A percentile compares a stretch with the other conserved stretches of the same genome.
These are phyloP conservation scores for Prietella phreatophila DNA, from an alignment of 2,113 vertebrate species.

Conservation along the genomic window DNA sequence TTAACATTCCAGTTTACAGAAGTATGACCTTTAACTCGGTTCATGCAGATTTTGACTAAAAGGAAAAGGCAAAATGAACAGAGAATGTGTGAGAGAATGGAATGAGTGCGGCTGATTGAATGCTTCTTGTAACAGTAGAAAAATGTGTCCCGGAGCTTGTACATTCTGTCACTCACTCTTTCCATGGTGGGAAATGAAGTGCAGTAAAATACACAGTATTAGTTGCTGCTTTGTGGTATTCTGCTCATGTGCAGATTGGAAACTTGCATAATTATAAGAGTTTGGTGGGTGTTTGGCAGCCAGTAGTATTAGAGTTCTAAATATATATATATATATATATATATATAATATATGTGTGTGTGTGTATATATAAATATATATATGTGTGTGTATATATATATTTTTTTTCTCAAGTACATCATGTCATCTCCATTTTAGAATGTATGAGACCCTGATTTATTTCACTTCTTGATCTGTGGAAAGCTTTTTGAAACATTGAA, in stretches of 20 bases:
- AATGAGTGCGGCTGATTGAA: constrained; percentile 4
- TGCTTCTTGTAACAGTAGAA: constrained; percentile 46
- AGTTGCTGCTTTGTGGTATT: neutral
- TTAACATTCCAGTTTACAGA: neutral
- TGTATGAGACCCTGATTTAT: no score
- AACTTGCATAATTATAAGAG: neutral
- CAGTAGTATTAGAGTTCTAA: neutral
- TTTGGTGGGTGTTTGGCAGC: constrained; percentile 10
- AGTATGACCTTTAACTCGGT: neutral
- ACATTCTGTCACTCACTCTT: constrained; percentile 46
- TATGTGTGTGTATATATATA: no score
- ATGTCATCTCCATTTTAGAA: neutral
- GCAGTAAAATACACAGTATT: constrained; percentile 2
- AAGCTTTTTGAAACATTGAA: neutral
- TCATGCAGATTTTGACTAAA: neutral
- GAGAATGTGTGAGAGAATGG: constrained; percentile 1
- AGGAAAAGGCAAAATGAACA: neutral
- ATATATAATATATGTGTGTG: no score
- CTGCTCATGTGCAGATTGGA: neutral
- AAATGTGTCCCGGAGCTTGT: constrained; percentile 14
- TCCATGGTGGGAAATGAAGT: constrained; percentile 46
- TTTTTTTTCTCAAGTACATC: neutral
- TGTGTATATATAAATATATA: no score
- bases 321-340: neutral
- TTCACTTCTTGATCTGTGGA: neutral